A percentile compares a stretch with the other conserved stretches of the same genome.
These are phyloP conservation scores for Thaumatotibia leucotreta DNA, from an alignment of 1,140 invertebrate genomes.

Conservation along the genomic window DNA sequence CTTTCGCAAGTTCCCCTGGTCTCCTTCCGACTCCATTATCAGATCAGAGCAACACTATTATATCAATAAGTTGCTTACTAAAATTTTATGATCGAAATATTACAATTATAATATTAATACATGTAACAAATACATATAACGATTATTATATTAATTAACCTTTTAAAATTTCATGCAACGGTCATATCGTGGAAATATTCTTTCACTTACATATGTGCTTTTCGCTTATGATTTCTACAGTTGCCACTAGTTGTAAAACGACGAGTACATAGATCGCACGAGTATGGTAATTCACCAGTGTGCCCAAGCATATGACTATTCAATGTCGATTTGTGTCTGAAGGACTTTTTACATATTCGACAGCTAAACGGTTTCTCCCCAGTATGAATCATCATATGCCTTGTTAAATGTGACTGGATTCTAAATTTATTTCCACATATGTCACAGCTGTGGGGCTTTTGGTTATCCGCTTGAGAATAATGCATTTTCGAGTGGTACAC, in stretches of 20 bases:
- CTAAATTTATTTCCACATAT: not conserved
- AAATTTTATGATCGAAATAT: too few relatives aligned
- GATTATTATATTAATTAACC: too few relatives aligned
- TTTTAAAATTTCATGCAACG: too few relatives aligned
- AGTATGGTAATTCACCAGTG: not conserved
- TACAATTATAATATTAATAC: too few relatives aligned
- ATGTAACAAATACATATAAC: too few relatives aligned
- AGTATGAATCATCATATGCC: not conserved
- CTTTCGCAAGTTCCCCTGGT: too few relatives aligned
- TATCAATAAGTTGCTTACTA: too few relatives aligned
- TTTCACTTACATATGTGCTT: not conserved
- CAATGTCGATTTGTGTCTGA: not conserved
- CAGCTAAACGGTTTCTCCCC: not conserved
- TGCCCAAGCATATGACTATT: not conserved
- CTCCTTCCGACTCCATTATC: too few relatives aligned
- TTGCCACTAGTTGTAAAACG: not conserved
- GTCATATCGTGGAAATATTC: too few relatives aligned
- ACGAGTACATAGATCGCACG: not conserved
- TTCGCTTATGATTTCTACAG: not conserved
- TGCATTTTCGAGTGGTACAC: not conserved
- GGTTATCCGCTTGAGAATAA: not conserved
- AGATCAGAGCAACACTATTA: too few relatives aligned
- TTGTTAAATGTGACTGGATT: not conserved
- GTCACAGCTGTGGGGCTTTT: not conserved
- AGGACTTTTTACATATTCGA: not conserved